Evolutionary conservation across 2,888 invertebrate species (phyloP).

Genomic region (Pelosia muscerda): DNA sequence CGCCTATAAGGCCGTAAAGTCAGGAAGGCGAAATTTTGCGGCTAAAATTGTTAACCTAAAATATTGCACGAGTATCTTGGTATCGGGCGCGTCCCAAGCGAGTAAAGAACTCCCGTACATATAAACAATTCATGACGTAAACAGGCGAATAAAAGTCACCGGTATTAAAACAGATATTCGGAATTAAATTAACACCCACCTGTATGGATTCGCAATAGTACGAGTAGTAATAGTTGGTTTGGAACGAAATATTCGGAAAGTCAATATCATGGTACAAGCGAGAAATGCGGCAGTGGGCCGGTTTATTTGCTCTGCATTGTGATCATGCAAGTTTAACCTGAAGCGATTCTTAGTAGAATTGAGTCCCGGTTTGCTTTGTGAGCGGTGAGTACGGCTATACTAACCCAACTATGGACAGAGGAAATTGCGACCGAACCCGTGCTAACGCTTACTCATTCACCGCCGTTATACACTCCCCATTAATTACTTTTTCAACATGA

Average conservation of each 20-base stretch:
- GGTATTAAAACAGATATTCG: conserved; percentile 48
- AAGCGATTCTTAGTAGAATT: conserved; percentile 75
- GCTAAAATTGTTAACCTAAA: conserved; percentile 47
- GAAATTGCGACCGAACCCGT: conserved; percentile 76
- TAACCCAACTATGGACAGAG: conserved; percentile 54
- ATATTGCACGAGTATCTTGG: conserved; percentile 39
- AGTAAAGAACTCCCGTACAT: conserved; percentile 34
- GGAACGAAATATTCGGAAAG: conserved; percentile 58
- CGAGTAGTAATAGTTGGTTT: conserved; percentile 52
- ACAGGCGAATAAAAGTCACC: conserved; percentile 47
- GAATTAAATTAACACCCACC: conserved; percentile 49
- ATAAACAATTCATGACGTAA: conserved; percentile 54
- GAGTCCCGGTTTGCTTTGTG: conserved; percentile 63
- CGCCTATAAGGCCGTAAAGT: conserved; percentile 42
- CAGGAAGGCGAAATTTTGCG: conserved; percentile 40
- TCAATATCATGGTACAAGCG: conserved; percentile 69
- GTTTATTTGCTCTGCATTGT: conserved; percentile 78
- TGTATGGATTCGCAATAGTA: conserved; percentile 43
- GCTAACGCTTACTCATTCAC: conserved; percentile 78
- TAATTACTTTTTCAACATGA: conserved; percentile 32
- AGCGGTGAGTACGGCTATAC: conserved; percentile 56
- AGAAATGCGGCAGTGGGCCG: conserved; percentile 64
- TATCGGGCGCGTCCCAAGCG: conserved; percentile 36
- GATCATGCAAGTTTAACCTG: conserved; percentile 80
- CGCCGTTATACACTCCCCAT: conserved; percentile 35